These are phyloP conservation scores for Spinus pinus DNA, from an alignment of 2,797 vertebrate genomes.

Conservation along the genomic window DNA sequence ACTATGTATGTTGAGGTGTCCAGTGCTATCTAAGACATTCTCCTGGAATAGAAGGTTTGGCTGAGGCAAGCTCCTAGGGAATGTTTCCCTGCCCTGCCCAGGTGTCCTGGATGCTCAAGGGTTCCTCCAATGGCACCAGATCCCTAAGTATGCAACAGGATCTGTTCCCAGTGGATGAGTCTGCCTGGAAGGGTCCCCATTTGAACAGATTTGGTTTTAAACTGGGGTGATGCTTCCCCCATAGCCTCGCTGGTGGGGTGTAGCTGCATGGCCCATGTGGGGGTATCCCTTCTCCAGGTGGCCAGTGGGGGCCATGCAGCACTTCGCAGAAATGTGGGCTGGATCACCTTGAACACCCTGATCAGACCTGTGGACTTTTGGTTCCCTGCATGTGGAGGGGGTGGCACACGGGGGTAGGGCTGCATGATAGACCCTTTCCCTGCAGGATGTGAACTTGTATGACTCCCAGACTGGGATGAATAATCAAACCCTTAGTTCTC, in stretches of 20 bases:
- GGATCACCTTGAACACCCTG: neutral
- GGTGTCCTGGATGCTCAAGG: neutral
- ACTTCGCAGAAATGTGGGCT: neutral
- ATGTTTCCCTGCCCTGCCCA: neutral
- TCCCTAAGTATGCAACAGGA: neutral
- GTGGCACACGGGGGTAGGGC: neutral
- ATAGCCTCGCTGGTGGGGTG: neutral
- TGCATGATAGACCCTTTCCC: neutral
- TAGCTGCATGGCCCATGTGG: neutral
- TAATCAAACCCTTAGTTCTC: neutral
- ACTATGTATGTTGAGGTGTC: neutral
- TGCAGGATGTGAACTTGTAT: neutral
- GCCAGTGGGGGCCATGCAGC: accelerated
- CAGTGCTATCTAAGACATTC: neutral
- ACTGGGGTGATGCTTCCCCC: neutral
- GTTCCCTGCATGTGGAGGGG: neutral
- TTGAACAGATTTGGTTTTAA: neutral
- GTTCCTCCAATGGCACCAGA: neutral
- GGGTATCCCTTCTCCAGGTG: neutral
- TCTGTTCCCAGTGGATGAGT: neutral
- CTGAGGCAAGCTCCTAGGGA: neutral
- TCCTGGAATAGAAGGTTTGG: neutral
- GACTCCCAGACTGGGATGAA: neutral
- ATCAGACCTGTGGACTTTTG: neutral
- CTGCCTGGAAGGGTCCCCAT: neutral